These are phyloP conservation scores for Ammodramus savannarum DNA, from an alignment of 2,113 vertebrate genomes.

Conservation along the genomic window DNA sequence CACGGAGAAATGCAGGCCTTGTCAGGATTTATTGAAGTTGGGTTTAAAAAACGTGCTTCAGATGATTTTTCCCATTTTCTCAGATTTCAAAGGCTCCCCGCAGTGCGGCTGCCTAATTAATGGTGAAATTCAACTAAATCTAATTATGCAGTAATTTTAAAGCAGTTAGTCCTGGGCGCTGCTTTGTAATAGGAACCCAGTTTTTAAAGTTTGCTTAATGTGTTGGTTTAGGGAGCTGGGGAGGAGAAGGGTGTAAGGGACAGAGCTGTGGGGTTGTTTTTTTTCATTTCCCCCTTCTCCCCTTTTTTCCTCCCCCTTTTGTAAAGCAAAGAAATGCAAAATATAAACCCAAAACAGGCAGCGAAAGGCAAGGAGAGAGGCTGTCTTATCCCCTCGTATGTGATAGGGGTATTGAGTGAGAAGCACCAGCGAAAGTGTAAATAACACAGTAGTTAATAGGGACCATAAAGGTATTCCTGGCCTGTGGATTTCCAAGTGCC, in stretches of 20 bases:
- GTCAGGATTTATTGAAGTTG: slow-evolving; percentile 77
- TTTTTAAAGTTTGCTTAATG: slow-evolving; percentile 78
- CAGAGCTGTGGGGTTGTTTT: background rate
- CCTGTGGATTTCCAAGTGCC: slow-evolving; percentile 59
- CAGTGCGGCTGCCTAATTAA: slow-evolving; percentile 80
- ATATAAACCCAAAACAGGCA: background rate
- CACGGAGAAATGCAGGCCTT: slow-evolving; percentile 67
- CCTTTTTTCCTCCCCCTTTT: background rate
- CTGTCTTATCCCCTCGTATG: slow-evolving; percentile 15
- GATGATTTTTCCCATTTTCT: slow-evolving; percentile 80
- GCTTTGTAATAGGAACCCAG: slow-evolving; percentile 78
- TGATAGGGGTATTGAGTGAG: slow-evolving; percentile 50
- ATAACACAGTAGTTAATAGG: slow-evolving; percentile 57
- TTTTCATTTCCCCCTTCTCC: accelerated
- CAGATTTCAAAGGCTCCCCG: slow-evolving; percentile 78
- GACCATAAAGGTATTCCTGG: slow-evolving; percentile 66
- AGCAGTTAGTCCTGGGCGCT: slow-evolving; percentile 79
- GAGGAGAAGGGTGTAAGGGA: slow-evolving; percentile 59
- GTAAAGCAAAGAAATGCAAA: slow-evolving; percentile 45
- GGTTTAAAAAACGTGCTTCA: slow-evolving; percentile 74
- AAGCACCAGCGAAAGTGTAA: slow-evolving; percentile 59
- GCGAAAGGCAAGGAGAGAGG: background rate
- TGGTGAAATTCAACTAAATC: slow-evolving; percentile 83
- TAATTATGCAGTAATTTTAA: slow-evolving; percentile 85
- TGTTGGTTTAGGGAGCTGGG: slow-evolving; percentile 70